These are phyloP conservation scores for Glaucidium brasilianum DNA, from an alignment of 2,113 vertebrate genomes.

Conservation along the genomic window DNA sequence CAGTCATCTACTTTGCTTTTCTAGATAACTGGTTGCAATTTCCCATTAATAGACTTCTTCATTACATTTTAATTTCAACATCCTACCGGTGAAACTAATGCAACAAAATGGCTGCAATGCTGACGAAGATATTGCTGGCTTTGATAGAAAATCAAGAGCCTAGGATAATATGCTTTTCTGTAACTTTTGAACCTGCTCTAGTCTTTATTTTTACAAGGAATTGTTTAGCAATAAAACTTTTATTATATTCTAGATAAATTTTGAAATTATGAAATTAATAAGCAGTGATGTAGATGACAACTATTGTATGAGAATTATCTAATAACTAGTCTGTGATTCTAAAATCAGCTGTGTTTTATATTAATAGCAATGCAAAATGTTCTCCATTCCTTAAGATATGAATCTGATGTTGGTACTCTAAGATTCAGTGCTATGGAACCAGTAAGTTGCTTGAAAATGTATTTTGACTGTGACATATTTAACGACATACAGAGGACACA, in stretches of 20 bases:
- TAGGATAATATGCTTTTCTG: not conserved
- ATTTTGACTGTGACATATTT: not conserved
- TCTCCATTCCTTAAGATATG: not conserved
- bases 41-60: not conserved
- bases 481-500: not conserved
- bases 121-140: not conserved
- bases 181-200: not conserved
- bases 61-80: not conserved
- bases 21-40: not conserved
- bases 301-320: not conserved
- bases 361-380: not conserved
- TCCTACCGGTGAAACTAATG: not conserved
- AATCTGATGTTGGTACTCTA: not conserved
- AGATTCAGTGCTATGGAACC: not conserved
- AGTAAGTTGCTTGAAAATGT: not conserved
- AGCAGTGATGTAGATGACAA: not conserved
- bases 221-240: not conserved
- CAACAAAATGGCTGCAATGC: not conserved
- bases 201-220: not conserved
- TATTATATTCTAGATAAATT: not conserved
- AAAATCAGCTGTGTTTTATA: not conserved
- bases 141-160: not conserved
- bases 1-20: not conserved
- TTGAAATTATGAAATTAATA: not conserved
- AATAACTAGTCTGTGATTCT: not conserved